A percentile compares a stretch with the other conserved stretches of the same genome.
Conservation (phyloP, 2,888 invertebrate species). For the Sthenelais limicola region DNA sequence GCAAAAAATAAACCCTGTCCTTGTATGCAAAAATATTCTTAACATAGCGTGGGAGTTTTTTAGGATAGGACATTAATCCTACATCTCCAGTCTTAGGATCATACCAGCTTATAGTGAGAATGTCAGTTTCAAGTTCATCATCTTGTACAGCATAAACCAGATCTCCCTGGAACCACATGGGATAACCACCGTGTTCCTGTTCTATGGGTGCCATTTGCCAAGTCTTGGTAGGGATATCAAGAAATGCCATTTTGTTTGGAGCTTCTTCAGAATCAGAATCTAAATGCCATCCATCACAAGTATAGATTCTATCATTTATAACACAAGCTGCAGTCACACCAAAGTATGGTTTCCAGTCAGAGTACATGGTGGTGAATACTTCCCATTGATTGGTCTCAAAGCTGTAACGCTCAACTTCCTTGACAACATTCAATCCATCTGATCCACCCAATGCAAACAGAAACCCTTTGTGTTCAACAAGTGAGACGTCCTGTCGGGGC, state of each 20-base stretch:
- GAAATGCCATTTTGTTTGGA: slow-evolving; percentile 10
- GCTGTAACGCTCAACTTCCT: slow-evolving; percentile 18
- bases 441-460: slow-evolving; percentile 12
- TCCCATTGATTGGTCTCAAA: slow-evolving; percentile 32
- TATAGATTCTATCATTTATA: slow-evolving; percentile 1
- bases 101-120: slow-evolving; percentile 2
- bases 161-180: slow-evolving; percentile 10
- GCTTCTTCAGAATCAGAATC: slow-evolving; percentile 10
- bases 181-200: slow-evolving; percentile 7
- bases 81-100: not conserved
- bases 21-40: too few relatives aligned
- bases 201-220: not conserved
- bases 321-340: slow-evolving; percentile 20
- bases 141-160: slow-evolving; percentile 6
- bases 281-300: slow-evolving; percentile 23
- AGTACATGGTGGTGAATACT: slow-evolving; percentile 1
- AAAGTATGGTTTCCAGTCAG: slow-evolving; percentile 5
- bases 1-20: too few relatives aligned
- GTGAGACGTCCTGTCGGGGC: not conserved
- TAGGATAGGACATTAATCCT: not conserved
- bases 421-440: not conserved
- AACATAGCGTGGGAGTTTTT: too few relatives aligned
- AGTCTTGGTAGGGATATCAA: not conserved
- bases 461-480: not conserved
- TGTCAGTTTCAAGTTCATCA: slow-evolving; percentile 7